Conservation (phyloP, 2,113 vertebrate species). For the Rostratula benghalensis region DNA sequence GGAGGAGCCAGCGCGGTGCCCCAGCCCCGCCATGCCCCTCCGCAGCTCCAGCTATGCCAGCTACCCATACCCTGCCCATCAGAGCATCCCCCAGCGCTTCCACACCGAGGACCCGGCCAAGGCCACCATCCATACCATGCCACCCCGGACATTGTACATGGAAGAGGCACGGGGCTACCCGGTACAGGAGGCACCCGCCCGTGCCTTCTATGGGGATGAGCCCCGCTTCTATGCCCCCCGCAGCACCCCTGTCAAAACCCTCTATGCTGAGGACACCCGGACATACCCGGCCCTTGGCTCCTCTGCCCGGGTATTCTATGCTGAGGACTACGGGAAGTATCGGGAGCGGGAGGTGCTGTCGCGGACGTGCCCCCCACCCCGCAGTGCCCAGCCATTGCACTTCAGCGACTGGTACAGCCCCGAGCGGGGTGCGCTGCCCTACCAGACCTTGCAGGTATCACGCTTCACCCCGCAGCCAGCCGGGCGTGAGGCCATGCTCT, state of each 20-base stretch:
- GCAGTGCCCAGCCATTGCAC: conserved; percentile 76
- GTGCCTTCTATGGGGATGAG: conserved; percentile 83
- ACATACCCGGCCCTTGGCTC: conserved; percentile 73
- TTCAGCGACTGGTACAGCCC: conserved; percentile 86
- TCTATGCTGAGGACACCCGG: conserved; percentile 76
- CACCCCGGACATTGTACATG: conserved; percentile 75
- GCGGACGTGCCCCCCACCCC: conserved; percentile 74
- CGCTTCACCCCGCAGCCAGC: conserved; percentile 74
- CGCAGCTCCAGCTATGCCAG: conserved; percentile 62
- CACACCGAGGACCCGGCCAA: conserved; percentile 45
- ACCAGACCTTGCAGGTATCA: conserved; percentile 76
- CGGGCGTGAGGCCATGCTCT: conserved; percentile 73
- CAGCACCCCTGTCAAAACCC: conserved; percentile 74
- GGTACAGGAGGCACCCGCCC: conserved; percentile 76
- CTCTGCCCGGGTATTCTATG: conserved; percentile 76
- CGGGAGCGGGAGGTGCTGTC: conserved; percentile 79
- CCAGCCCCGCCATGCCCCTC: conserved; percentile 61
- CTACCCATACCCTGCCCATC: conserved; percentile 47
- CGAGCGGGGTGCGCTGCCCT: conserved; percentile 75
- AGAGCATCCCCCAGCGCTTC: conserved; percentile 23
- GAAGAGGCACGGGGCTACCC: conserved; percentile 82
- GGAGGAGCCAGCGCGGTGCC: conserved; percentile 80
- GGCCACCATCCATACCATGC: conserved; percentile 64
- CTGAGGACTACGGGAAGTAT: conserved; percentile 81
- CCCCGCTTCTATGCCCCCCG: conserved; percentile 61